Conservation (phyloP, 2,888 invertebrate species). For the Brachypterus glaber region DNA sequence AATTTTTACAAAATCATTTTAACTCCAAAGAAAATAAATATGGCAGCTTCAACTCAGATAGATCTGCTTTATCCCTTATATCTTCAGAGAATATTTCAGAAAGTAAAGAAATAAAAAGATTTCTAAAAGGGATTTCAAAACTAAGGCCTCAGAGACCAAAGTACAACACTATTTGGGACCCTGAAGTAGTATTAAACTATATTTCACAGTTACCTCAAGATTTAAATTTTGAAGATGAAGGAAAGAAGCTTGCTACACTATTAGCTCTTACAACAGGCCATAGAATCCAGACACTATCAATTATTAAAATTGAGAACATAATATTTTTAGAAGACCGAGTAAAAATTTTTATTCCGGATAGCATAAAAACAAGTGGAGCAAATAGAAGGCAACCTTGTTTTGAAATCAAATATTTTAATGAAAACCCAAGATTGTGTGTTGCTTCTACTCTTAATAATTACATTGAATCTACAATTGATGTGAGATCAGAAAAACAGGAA, state of each 20-base stretch:
- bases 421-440: no score
- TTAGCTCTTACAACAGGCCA: conserved; percentile 1
- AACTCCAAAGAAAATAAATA: background rate
- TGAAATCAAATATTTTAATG: background rate
- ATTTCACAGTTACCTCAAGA: conserved; percentile 11
- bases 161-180: background rate
- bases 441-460: no score
- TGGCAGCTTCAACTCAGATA: background rate
- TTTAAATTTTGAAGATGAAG: conserved; percentile 9
- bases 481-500: no score
- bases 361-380: background rate
- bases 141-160: no score
- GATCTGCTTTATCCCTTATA: conserved; percentile 1
- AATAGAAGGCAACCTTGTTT: background rate
- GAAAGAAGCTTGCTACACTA: conserved; percentile 2
- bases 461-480: no score
- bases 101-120: no score
- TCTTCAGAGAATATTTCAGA: background rate
- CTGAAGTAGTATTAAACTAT: background rate
- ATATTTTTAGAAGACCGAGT: background rate
- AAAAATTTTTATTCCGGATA: conserved; percentile 3
- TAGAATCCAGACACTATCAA: background rate
- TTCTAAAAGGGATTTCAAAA: no score
- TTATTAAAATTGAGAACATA: conserved; percentile 1
- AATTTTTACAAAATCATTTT: background rate